Conservation (phyloP, 2,797 vertebrate genomes). For the Apogon talboti region DNA sequence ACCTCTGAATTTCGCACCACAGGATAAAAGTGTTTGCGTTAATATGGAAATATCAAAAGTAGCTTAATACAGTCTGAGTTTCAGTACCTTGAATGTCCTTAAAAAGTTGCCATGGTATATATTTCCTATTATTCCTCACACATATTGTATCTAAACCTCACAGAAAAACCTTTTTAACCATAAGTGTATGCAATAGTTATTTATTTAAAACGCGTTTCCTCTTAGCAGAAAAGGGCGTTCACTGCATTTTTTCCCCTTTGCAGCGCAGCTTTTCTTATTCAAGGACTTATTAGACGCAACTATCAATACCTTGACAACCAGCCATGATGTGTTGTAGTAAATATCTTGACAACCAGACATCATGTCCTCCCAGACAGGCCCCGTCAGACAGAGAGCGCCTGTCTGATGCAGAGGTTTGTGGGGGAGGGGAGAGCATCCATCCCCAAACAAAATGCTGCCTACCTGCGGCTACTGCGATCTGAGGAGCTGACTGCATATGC, state of each 20-base stretch:
- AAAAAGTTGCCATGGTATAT: neutral
- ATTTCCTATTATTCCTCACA: neutral
- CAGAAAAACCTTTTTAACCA: neutral
- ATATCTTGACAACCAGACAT: slow-evolving; percentile 70
- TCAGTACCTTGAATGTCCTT: neutral
- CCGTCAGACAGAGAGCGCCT: slow-evolving; percentile 46
- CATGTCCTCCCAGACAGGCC: slow-evolving; percentile 66
- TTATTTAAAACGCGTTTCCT: slow-evolving; percentile 1
- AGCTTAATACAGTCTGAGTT: neutral
- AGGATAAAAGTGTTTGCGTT: neutral
- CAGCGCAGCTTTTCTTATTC: slow-evolving; percentile 14
- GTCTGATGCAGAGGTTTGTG: slow-evolving; percentile 54
- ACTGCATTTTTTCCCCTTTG: neutral
- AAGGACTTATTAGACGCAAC: slow-evolving; percentile 30
- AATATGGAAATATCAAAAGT: neutral
- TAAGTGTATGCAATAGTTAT: neutral
- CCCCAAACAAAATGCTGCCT: slow-evolving; percentile 52
- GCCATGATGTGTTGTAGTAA: slow-evolving; percentile 66
- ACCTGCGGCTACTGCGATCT: slow-evolving; percentile 69
- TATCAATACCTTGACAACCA: slow-evolving; percentile 46
- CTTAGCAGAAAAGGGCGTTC: neutral
- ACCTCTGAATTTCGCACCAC: neutral
- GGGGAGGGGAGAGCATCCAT: slow-evolving; percentile 66
- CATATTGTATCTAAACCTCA: neutral
- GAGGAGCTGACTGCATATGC: slow-evolving; percentile 44